These are phyloP conservation scores for Chymomyza amoena DNA, from an alignment of 2,888 invertebrate genomes.

Conservation along the genomic window DNA sequence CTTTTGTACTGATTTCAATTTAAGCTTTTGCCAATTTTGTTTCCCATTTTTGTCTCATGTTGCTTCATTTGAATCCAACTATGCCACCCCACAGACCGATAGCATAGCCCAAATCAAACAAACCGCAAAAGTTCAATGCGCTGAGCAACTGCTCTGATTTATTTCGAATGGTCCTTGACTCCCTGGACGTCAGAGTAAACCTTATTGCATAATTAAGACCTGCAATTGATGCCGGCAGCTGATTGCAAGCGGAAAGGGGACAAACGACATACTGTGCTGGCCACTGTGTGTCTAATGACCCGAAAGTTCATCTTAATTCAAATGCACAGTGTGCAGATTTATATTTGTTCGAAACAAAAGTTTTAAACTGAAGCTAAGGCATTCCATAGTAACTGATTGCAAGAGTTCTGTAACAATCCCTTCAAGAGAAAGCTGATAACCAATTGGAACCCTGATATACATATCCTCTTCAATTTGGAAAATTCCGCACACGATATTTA, in stretches of 20 bases:
- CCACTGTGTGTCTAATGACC: not conserved
- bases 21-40: not conserved
- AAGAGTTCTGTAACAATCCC: too few species aligned
- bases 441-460: too few species aligned
- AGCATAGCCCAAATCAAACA: slow-evolving; percentile 25
- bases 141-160: slow-evolving; percentile 11
- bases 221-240: not conserved
- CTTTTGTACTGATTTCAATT: not conserved
- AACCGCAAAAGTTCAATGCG: slow-evolving; percentile 56
- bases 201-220: slow-evolving; percentile 56
- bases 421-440: too few species aligned
- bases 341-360: too few species aligned
- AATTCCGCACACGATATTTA: too few species aligned
- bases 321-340: not conserved
- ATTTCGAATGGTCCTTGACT: slow-evolving; percentile 1
- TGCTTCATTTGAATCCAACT: not conserved
- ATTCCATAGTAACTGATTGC: too few species aligned
- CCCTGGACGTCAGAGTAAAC: slow-evolving; percentile 45
- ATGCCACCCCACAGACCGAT: not conserved
- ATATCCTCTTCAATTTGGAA: too few species aligned
- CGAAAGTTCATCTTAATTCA: not conserved
- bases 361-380: too few species aligned
- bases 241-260: slow-evolving; percentile 12
- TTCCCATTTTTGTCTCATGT: not conserved
- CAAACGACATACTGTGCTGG: not conserved